Percentiles rank a stretch among this genome's conserved stretches.
These are phyloP conservation scores for Microtus montanus DNA, from an alignment of 2,113 vertebrate species.

Conservation along the genomic window DNA sequence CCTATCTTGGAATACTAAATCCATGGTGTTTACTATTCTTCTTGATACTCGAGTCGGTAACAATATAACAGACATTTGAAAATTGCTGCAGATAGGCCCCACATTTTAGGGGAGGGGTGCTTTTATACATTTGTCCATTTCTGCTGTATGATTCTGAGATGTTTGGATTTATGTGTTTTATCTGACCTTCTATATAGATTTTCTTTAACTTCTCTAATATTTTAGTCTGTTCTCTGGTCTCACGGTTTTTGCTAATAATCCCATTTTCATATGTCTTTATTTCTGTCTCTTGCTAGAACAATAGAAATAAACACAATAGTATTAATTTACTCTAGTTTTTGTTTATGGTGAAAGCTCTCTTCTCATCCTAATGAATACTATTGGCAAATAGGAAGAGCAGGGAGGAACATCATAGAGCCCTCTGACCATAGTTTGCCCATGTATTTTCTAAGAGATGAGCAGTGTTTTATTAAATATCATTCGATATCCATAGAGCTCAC, in stretches of 20 bases:
- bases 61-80: neutral
- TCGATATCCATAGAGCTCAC: neutral
- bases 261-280: neutral
- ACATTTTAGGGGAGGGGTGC: slow-evolving; percentile 22
- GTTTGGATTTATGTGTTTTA: slow-evolving; percentile 28
- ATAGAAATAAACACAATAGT: neutral
- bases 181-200: neutral
- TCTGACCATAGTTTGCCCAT: neutral
- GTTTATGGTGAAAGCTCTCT: slow-evolving; percentile 1
- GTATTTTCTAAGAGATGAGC: neutral
- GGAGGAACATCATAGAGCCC: neutral
- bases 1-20: neutral
- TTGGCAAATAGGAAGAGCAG: neutral
- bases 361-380: slow-evolving; percentile 19
- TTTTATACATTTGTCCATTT: slow-evolving; percentile 24
- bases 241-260: slow-evolving; percentile 21
- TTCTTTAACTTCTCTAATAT: slow-evolving; percentile 28
- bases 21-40: neutral
- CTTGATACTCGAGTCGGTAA: neutral
- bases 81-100: neutral
- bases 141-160: slow-evolving; percentile 19
- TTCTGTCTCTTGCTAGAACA: slow-evolving; percentile 27
- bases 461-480: slow-evolving; percentile 45
- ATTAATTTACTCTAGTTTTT: slow-evolving; percentile 46
- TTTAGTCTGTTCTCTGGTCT: slow-evolving; percentile 26